A percentile compares a stretch with the other conserved stretches of the same genome.
These are phyloP conservation scores for Linurgus olivaceus DNA, from an alignment of 2,797 vertebrate species.

Conservation along the genomic window DNA sequence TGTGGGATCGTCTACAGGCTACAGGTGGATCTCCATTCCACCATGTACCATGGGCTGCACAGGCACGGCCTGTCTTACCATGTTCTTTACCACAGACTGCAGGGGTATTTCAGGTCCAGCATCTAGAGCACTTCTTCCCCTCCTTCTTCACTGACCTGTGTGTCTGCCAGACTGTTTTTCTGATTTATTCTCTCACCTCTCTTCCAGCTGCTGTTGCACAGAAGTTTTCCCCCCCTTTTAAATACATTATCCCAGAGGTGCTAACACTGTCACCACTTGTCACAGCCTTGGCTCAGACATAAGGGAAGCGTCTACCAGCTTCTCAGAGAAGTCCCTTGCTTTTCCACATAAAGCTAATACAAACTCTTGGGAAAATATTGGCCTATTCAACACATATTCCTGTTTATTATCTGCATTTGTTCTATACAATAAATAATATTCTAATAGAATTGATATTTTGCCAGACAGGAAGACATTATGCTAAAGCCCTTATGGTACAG, in stretches of 20 bases:
- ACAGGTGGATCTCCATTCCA: background rate
- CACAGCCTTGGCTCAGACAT: background rate
- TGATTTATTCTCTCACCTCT: background rate
- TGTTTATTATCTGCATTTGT: background rate
- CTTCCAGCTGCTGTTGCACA: background rate
- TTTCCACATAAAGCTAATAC: background rate
- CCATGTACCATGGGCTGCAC: background rate
- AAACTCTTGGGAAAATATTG: background rate
- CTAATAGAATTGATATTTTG: background rate
- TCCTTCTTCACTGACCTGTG: background rate
- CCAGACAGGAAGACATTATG: background rate
- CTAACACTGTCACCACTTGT: rapidly evolving
- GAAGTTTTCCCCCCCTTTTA: background rate
- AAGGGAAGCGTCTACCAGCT: background rate
- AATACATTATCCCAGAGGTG: background rate
- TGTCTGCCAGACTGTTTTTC: background rate
- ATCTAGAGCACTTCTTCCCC: background rate
- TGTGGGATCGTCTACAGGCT: background rate
- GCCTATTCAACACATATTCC: background rate
- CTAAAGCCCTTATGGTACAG: background rate
- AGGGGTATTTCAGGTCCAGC: background rate
- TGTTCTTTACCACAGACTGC: background rate
- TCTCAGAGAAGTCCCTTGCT: background rate
- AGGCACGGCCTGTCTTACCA: background rate
- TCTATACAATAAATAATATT: background rate